A percentile compares a stretch with the other conserved stretches of the same genome.
Evolutionary conservation across 2,888 invertebrate genomes (phyloP).

Genomic region (Scaptomyza reducta): DNA sequence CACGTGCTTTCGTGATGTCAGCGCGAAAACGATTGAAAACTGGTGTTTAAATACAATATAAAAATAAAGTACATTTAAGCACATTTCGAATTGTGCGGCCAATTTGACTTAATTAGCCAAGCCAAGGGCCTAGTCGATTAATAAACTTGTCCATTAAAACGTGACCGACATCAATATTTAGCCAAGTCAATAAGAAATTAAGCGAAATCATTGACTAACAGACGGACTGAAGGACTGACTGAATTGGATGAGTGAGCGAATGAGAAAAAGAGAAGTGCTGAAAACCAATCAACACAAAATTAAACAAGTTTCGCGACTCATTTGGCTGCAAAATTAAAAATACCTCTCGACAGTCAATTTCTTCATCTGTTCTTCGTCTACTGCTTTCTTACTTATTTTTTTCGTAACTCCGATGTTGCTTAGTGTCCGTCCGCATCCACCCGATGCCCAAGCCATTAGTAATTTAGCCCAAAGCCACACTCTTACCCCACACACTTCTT

Average conservation of each 20-base stretch:
- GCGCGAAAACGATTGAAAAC: not conserved
- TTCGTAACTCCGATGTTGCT: constrained; percentile 41
- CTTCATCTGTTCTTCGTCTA: constrained; percentile 14
- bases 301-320: constrained; percentile 63
- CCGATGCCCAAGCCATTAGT: constrained; percentile 53
- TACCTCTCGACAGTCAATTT: constrained; percentile 52
- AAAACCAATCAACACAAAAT: constrained; percentile 72
- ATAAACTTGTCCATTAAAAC: constrained; percentile 72
- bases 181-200: constrained; percentile 29
- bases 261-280: constrained; percentile 9
- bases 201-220: constrained; percentile 28
- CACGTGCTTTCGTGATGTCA: constrained; percentile 43
- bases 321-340: constrained; percentile 72
- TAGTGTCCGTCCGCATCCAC: constrained; percentile 39
- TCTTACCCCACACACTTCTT: not conserved
- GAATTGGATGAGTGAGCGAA: constrained; percentile 12
- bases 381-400: not conserved
- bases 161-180: constrained; percentile 59
- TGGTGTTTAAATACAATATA: constrained; percentile 5
- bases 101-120: constrained; percentile 71
- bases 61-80: constrained; percentile 27
- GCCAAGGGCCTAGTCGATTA: constrained; percentile 53
- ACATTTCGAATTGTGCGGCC: constrained; percentile 53
- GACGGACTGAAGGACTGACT: constrained; percentile 9
- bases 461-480: constrained; percentile 24